Evolutionary conservation across 2,797 vertebrate genomes (phyloP), one percentile per base, ranked within the genome.

Genomic region (Tokudaia muenninki): DNA sequence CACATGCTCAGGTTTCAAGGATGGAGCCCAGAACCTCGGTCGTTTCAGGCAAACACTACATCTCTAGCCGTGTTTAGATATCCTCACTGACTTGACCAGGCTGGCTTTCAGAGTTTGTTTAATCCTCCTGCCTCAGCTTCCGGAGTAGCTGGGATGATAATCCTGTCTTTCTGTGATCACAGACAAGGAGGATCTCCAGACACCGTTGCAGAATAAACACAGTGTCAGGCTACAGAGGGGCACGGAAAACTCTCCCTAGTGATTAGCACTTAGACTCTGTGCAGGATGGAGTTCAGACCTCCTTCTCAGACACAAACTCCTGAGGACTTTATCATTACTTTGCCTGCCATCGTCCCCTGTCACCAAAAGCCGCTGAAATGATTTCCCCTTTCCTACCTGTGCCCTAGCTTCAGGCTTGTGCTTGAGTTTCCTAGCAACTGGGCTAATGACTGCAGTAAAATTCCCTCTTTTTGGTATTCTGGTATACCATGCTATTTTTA

Each of bases 351-450:
- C 52, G 52, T 17, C 1, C 80, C 84, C 65, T 95, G 41, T 84
- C 57, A 19, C 67, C 29, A 4, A 24, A 9, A 34, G 37, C 88
- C 94, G 94, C 94, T 95, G 65, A 94, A 82, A 90, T 87, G 55
- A 94, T 88, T 83, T 79, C 50, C 8, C 37, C 5, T 94, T 95
- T 57, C 88, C 81, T 90, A 92, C 82, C 94, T 79, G 55, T 72
- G 41, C 37, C 72, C 34, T 44, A 65, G 92, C 92, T 93, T 92
- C 63, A 13, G 44, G 82, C 50, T 90, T 90, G 59, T 84, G 92
- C 91, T 47, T 34, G 59, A 72, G 96, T 97, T 95, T 96, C 97
- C 97, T 98, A 97, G 97, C 97, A 96, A 97, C 97, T 44, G 34
- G 82, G 78, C 63, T 96, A 96, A 97, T 95, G 75, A 94, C 44